Evolutionary conservation across 2,888 invertebrate species (phyloP), one percentile per base, ranked within the genome.

Genomic region (Exephanes ischioxanthus): DNA sequence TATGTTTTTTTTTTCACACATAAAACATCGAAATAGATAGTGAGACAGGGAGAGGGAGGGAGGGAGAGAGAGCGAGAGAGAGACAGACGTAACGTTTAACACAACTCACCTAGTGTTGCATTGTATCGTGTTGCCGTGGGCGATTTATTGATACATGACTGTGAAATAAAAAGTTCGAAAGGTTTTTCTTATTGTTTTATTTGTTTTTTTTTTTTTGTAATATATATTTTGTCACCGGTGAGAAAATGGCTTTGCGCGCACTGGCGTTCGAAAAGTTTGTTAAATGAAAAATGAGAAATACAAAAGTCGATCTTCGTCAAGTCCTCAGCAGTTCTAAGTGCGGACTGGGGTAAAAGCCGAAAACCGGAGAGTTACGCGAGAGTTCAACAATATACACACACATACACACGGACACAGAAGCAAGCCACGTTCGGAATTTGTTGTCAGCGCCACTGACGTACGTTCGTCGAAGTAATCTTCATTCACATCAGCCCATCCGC

Each of bases 81-180:
- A 6, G 4, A 19, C 45, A 19, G 30, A 53, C 9, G 51, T n/a
- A 22, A 66, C 30, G 26, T 55, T 55, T 73, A 81, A 77, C 86
- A 85, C 77, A 86, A 77, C 86, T 86, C 77, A 86, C 86, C 85
- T 84, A 86, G 61, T 70, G 68, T 80, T 83, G 71, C 85, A 85
- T 80, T 86, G 70, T 73, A 66, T 73, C 33, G 80, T 26, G 67
- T 78, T 73, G 67, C 73, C 63, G 63, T 55, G 55, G 51, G 73
- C 76, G 61, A 79, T 78, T 51, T 77, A 82, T 76, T 80, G 55
- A 78, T 72, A 72, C 84, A 75, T 70, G 55, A 73, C 79, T 81
- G 33, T 30, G 53, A 14, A 73, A 22, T 3, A 53, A 37, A 41
- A 53, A 55, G 22, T 51, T 37, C 22, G 51, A 30, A 76, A n/a